These are phyloP conservation scores for Eupeodes luniger DNA, from an alignment of 2,888 invertebrate species.

Conservation along the genomic window DNA sequence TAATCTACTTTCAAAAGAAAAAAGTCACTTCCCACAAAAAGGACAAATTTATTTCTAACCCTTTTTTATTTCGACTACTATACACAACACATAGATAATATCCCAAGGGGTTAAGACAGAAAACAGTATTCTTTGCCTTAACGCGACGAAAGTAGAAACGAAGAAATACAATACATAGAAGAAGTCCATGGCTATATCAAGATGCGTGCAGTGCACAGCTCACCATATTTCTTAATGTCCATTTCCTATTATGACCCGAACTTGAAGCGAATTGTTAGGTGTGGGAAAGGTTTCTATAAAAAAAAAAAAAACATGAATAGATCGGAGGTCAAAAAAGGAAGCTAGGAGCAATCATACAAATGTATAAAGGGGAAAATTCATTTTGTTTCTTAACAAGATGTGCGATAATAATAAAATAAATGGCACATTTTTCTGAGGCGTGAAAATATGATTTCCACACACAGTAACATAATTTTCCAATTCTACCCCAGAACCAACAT, in stretches of 20 bases:
- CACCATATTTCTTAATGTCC: constrained; percentile 68
- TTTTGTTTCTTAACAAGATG: constrained; percentile 72
- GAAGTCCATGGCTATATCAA: constrained; percentile 61
- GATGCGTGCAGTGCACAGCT: constrained; percentile 73
- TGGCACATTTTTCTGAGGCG: constrained; percentile 70
- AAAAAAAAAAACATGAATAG: neutral
- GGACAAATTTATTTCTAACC: constrained; percentile 42
- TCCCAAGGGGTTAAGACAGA: constrained; percentile 31
- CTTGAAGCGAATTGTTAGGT: constrained; percentile 35
- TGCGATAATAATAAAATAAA: constrained; percentile 76
- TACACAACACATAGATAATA: constrained; percentile 13
- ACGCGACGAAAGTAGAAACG: neutral
- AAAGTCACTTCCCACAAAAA: constrained; percentile 23
- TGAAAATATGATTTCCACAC: constrained; percentile 74
- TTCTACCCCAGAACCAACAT: constrained; percentile 6
- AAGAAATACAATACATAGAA: neutral
- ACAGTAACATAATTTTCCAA: constrained; percentile 71
- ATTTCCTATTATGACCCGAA: constrained; percentile 68
- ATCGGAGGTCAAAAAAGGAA: constrained; percentile 13
- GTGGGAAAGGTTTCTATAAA: neutral
- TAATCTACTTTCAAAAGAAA: constrained; percentile 51
- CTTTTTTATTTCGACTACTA: constrained; percentile 31
- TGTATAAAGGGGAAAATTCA: constrained; percentile 58
- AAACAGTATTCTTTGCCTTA: constrained; percentile 12
- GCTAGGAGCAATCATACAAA: constrained; percentile 1